Conservation (phyloP, 2,113 vertebrate species). For the Hippocampus guttulatus region DNA sequence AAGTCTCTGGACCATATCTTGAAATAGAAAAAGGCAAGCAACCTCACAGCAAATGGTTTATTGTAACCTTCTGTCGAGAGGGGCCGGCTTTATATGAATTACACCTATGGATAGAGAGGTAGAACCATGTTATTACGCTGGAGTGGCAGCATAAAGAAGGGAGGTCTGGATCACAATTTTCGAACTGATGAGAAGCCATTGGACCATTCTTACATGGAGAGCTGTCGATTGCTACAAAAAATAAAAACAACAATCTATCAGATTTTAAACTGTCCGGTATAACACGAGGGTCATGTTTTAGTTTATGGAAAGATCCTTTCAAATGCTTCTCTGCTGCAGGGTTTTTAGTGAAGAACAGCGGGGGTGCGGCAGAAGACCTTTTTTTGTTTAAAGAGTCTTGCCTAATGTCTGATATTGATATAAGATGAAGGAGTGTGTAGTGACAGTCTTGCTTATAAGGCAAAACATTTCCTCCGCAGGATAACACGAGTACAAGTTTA, state of each 20-base stretch:
- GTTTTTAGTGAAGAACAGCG: too few relatives aligned
- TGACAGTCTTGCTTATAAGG: background rate
- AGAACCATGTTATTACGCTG: constrained; percentile 43
- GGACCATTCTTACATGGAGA: too few relatives aligned
- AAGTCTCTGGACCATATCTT: background rate
- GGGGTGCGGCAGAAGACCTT: too few relatives aligned
- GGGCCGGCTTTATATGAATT: constrained; percentile 14
- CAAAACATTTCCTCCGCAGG: background rate
- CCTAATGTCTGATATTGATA: too few relatives aligned
- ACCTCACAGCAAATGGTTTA: constrained; percentile 11
- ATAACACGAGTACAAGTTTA: constrained; percentile 2
- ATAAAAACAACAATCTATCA: background rate
- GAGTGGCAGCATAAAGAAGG: constrained; percentile 8
- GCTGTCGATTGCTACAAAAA: background rate
- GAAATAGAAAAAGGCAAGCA: background rate
- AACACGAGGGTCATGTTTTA: too few relatives aligned
- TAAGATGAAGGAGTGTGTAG: too few relatives aligned
- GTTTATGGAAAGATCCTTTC: too few relatives aligned
- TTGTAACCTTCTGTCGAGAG: constrained; percentile 29
- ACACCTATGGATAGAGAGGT: constrained; percentile 29
- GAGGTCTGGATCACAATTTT: constrained; percentile 13
- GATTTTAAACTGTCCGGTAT: background rate
- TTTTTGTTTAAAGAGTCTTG: too few relatives aligned
- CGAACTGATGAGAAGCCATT: background rate
- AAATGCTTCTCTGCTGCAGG: too few relatives aligned